Conservation (phyloP, 2,797 vertebrate genomes). For the Ficedula albicollis region DNA sequence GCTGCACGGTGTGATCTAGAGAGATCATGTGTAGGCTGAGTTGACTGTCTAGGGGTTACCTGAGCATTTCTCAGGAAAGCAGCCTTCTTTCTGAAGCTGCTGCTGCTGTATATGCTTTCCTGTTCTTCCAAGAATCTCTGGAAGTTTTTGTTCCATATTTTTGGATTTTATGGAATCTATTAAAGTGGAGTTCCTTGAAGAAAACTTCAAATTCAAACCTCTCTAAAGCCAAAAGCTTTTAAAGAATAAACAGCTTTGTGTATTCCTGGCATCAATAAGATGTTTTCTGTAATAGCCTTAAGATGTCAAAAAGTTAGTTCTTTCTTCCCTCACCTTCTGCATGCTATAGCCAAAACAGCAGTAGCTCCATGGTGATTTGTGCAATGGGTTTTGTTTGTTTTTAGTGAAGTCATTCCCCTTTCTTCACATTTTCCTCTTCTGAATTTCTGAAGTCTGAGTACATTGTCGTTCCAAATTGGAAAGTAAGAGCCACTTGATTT, state of each 20-base stretch:
- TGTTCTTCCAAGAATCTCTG: background rate
- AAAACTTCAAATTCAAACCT: background rate
- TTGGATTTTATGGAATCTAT: background rate
- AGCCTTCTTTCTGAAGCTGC: background rate
- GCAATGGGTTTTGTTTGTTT: background rate
- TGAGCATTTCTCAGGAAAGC: background rate
- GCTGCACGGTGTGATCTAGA: background rate
- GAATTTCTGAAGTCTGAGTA: background rate
- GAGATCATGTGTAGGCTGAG: background rate
- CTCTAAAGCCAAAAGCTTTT: background rate
- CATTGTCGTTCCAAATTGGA: background rate
- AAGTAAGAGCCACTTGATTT: background rate
- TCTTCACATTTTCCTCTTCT: background rate
- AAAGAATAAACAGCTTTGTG: background rate
- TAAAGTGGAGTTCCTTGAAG: background rate
- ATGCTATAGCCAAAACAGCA: background rate
- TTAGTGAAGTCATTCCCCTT: background rate
- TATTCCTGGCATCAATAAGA: background rate
- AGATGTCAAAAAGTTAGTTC: background rate
- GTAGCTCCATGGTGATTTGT: background rate
- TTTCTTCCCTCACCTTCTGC: background rate
- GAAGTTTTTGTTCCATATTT: background rate
- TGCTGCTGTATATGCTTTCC: background rate
- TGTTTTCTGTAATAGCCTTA: background rate
- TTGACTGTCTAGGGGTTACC: background rate